A percentile compares a stretch with the other conserved stretches of the same genome.
phyloP scores from a whole-genome alignment of 2,113 vertebrate genomes.

The Prunella fulvescens region DNA sequence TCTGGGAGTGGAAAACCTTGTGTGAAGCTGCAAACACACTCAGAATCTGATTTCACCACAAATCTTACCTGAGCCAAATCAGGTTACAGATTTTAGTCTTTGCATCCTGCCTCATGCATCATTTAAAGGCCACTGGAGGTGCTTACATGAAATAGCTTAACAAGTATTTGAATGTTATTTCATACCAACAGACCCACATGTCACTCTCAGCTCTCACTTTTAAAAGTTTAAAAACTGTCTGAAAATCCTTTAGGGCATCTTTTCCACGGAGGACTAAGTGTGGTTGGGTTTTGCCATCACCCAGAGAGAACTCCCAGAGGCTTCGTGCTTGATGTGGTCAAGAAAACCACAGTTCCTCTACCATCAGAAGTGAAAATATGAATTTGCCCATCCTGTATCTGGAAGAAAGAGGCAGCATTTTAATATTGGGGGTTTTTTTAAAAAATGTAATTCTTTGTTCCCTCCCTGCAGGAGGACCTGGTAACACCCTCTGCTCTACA shows the following conservation, averaged over 20 bases:
- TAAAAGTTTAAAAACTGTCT: background rate
- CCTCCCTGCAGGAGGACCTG: background rate
- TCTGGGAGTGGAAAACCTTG: background rate
- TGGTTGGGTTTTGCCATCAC: background rate
- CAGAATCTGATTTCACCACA: background rate
- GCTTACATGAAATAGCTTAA: background rate
- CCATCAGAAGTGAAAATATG: background rate
- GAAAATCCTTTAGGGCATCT: background rate
- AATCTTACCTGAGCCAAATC: background rate
- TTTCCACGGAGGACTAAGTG: background rate
- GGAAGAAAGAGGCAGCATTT: background rate
- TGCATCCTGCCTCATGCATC: background rate
- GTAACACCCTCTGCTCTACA: background rate
- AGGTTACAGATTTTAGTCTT: background rate
- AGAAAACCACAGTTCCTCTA: background rate
- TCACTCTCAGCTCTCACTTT: background rate
- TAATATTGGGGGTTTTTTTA: fast-evolving
- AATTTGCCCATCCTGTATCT: background rate
- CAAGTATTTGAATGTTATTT: background rate
- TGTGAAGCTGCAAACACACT: background rate
- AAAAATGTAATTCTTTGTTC: background rate
- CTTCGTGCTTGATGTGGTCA: background rate
- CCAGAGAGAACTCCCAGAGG: background rate
- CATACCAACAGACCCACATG: background rate
- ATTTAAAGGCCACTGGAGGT: background rate